A percentile compares a stretch with the other conserved stretches of the same genome.
These are phyloP conservation scores for Chironomus striatipennis DNA, from an alignment of 1,140 invertebrate species.

Conservation along the genomic window DNA sequence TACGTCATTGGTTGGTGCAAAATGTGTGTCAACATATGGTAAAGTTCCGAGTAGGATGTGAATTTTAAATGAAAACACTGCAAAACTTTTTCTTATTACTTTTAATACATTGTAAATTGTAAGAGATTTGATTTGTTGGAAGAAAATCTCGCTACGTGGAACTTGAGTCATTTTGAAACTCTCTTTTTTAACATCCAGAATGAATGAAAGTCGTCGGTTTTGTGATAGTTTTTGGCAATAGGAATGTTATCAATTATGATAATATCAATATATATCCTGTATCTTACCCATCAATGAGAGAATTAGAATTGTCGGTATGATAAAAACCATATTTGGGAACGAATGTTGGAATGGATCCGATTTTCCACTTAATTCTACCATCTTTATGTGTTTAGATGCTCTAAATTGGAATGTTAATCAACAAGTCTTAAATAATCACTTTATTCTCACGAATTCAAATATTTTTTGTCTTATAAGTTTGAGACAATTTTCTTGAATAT, in stretches of 20 bases:
- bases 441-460: not conserved
- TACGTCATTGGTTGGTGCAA: not conserved
- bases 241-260: not conserved
- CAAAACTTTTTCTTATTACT: not conserved
- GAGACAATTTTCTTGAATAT: not conserved
- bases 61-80: not conserved
- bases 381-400: constrained; percentile 32
- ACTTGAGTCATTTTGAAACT: not conserved
- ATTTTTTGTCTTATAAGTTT: not conserved
- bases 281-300: constrained; percentile 59
- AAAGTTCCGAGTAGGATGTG: not conserved
- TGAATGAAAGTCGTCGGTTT: not conserved
- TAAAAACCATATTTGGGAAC: constrained; percentile 69
- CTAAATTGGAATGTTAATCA: not conserved
- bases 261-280: not conserved
- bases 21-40: not conserved
- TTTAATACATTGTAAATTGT: not conserved
- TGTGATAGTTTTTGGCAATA: not conserved
- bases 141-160: not conserved
- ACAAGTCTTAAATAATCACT: not conserved
- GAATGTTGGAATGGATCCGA: constrained; percentile 60
- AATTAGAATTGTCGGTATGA: constrained; percentile 64
- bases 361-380: constrained; percentile 48
- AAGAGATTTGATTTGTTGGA: not conserved
- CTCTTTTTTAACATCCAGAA: not conserved